Base-by-base conservation (phyloP, 2,888 invertebrate species). In the Noctua janthina region DNA sequence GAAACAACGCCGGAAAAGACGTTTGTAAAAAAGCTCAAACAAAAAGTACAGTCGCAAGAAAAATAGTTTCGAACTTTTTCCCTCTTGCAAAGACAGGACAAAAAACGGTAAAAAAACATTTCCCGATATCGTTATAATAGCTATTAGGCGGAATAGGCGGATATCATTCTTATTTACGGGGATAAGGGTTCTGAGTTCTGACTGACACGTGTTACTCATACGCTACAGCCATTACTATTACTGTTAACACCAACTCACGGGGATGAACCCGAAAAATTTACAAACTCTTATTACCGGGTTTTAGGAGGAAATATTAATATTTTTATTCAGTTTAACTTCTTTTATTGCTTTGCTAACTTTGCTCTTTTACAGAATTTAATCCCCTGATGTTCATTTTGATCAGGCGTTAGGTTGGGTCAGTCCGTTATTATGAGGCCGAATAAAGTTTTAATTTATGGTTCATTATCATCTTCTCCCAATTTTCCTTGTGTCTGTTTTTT, bases 271-370 rank as follows among this genome's bases (percentile, higher is more conserved):
- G 78, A 86, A 86, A 89, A 88, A 86, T 80, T 81, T 87, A 87
- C 86, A 83, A 90, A 88, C 88, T 88, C 84, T 86, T 87, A 90
- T 89, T 90, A 90, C 89, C 88, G 81, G 83, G 87, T 87, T 91
- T 88, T 80, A 79, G 83, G 78, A 83, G 82, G 74, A 85, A 89
- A 89, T 90, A 89, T 90, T 92, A 91, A 89, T 90, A 90, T 83
- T 83, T 84, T 79, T 80, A 68, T 84, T 84, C 81, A 74, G 67
- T 88, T 85, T 85, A 81, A 91, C 91, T 89, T 90, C 87, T 78
- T 91, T 91, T 90, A 92, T 92, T 92, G 88, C 87, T 90, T 88
- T 78, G 71, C 39, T 70, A 91, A 92, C 88, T 92, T 92, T 89
- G 67, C 69, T 84, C 78, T 81, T 81, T 81, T 80, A 79, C 78